Evolutionary conservation across 1,140 invertebrate genomes (phyloP).

Genomic region (Chelonus insularis): DNA sequence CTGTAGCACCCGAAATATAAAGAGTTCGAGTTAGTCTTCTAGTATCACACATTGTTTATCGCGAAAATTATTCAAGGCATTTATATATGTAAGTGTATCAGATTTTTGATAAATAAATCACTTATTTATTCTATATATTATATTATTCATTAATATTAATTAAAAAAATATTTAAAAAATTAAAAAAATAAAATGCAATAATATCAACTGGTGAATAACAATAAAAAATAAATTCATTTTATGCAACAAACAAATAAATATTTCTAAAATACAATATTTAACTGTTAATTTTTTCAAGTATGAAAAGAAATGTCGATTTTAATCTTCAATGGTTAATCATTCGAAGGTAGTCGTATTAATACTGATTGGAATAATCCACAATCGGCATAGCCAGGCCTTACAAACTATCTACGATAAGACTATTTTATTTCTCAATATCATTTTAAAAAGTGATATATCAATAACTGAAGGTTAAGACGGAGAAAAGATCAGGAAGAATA

Average conservation of each 20-base stretch:
- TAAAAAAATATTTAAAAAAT: no score
- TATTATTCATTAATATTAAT: no score
- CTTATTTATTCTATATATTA: no score
- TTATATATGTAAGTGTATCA: not conserved
- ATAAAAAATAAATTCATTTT: no score
- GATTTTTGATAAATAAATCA: no score
- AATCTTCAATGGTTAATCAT: not conserved
- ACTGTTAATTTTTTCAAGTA: no score
- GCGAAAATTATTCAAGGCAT: slow-evolving; percentile 15
- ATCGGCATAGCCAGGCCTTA: not conserved
- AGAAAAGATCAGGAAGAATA: not conserved
- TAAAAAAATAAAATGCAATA: no score
- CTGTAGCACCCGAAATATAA: slow-evolving; percentile 32
- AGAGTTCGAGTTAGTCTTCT: slow-evolving; percentile 35
- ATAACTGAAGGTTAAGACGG: not conserved
- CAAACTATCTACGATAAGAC: slow-evolving; percentile 1
- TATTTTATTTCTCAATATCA: not conserved
- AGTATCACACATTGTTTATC: slow-evolving; percentile 27
- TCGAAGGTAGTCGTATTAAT: not conserved
- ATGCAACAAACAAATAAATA: no score
- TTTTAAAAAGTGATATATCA: not conserved
- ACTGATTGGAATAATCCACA: not conserved
- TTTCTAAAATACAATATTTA: no score
- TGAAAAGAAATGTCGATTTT: not conserved
- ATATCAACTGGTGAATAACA: no score